A percentile compares a stretch with the other conserved stretches of the same genome.
Evolutionary conservation across 2,113 vertebrate genomes (phyloP).

Genomic region (Promerops cafer): DNA sequence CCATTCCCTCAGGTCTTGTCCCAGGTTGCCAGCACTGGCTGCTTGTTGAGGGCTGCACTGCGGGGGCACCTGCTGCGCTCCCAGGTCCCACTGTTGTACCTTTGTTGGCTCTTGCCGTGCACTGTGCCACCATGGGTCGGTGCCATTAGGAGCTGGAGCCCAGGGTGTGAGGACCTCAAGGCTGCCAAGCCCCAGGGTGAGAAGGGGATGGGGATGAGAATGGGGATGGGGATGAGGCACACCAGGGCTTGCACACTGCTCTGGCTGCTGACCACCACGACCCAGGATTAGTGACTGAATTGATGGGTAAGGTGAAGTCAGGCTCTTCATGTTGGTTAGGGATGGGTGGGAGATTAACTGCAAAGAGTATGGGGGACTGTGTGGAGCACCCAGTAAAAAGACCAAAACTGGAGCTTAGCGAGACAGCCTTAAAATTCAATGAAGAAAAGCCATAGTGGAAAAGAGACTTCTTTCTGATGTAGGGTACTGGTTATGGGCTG

Average conservation of each 20-base stretch:
- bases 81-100: background rate
- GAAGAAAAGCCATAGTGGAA: background rate
- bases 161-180: background rate
- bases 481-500: background rate
- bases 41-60: background rate
- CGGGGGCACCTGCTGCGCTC: background rate
- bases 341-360: background rate
- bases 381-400: background rate
- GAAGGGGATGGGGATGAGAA: background rate
- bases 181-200: background rate
- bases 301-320: background rate
- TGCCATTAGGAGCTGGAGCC: background rate
- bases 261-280: accelerated
- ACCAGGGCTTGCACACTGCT: background rate
- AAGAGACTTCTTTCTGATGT: background rate
- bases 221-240: background rate
- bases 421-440: background rate
- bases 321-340: background rate
- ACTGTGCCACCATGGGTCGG: background rate
- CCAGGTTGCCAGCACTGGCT: background rate
- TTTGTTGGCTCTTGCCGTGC: accelerated
- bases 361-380: background rate
- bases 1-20: background rate
- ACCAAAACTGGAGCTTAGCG: background rate
- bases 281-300: background rate